phyloP scores from a whole-genome alignment of 2,113 vertebrate genomes.

The Tichodroma muraria region DNA sequence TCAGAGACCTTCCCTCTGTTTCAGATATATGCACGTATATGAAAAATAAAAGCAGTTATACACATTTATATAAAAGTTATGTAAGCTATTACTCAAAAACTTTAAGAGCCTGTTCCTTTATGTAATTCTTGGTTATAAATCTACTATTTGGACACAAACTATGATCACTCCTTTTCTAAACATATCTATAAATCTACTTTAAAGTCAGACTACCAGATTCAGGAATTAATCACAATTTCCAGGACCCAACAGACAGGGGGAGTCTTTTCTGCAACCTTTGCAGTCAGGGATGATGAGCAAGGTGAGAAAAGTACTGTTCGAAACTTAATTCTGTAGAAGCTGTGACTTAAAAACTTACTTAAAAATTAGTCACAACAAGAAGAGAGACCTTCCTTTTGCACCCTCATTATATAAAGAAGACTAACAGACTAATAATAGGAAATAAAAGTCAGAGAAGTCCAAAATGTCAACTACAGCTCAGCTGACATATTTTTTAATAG shows the following conservation, averaged over 20 bases:
- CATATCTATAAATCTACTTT: not conserved
- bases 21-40: not conserved
- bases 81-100: not conserved
- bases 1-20: not conserved
- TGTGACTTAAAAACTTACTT: not conserved
- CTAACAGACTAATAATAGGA: not conserved
- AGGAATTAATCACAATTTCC: not conserved
- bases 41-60: not conserved
- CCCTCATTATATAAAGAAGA: not conserved
- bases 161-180: not conserved
- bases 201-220: not conserved
- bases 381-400: not conserved
- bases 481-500: not conserved
- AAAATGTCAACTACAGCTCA: not conserved
- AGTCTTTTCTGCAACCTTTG: not conserved
- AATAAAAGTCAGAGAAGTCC: not conserved
- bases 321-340: not conserved
- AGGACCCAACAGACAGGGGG: not conserved
- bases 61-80: not conserved
- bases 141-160: not conserved
- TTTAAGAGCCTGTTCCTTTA: not conserved
- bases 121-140: not conserved
- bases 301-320: not conserved
- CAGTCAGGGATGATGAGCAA: not conserved
- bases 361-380: not conserved